These are phyloP conservation scores for Neoascia interrupta DNA, from an alignment of 2,888 invertebrate genomes.

Conservation along the genomic window DNA sequence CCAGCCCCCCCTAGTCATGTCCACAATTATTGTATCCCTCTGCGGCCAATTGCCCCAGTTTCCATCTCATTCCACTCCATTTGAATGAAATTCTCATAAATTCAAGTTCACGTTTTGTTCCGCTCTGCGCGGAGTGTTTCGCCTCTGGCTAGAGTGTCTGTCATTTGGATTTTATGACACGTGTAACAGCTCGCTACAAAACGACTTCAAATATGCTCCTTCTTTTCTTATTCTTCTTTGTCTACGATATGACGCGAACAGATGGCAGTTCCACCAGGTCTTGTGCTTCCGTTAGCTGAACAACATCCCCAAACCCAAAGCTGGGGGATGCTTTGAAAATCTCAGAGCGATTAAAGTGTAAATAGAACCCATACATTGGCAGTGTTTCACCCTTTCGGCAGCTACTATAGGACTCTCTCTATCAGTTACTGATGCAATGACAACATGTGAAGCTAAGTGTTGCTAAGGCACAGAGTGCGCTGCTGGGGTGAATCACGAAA, in stretches of 20 bases:
- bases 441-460: slow-evolving; percentile 69
- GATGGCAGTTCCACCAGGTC: slow-evolving; percentile 50
- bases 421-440: slow-evolving; percentile 41
- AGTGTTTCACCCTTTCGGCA: slow-evolving; percentile 34
- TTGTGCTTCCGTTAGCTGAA: slow-evolving; percentile 32
- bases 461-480: slow-evolving; percentile 37
- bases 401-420: too few relatives aligned
- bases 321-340: slow-evolving; percentile 55
- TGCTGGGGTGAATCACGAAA: slow-evolving; percentile 66
- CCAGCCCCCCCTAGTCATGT: too few relatives aligned
- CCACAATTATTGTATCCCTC: slow-evolving; percentile 29
- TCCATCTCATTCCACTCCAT: slow-evolving; percentile 54
- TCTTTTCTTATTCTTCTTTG: slow-evolving; percentile 16
- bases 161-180: slow-evolving; percentile 66
- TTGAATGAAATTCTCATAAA: slow-evolving; percentile 65
- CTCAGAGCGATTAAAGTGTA: slow-evolving; percentile 66
- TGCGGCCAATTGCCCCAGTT: slow-evolving; percentile 61
- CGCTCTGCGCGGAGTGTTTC: slow-evolving; percentile 47
- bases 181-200: slow-evolving; percentile 57
- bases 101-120: slow-evolving; percentile 67
- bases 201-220: slow-evolving; percentile 42
- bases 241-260: slow-evolving; percentile 44
- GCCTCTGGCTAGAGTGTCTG: slow-evolving; percentile 49
- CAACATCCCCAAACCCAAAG: background rate
- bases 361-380: slow-evolving; percentile 38